Percentiles rank a stretch among this genome's conserved stretches.
phyloP scores from a whole-genome alignment of 2,888 invertebrate genomes.

The Gymnocheta viridis region DNA sequence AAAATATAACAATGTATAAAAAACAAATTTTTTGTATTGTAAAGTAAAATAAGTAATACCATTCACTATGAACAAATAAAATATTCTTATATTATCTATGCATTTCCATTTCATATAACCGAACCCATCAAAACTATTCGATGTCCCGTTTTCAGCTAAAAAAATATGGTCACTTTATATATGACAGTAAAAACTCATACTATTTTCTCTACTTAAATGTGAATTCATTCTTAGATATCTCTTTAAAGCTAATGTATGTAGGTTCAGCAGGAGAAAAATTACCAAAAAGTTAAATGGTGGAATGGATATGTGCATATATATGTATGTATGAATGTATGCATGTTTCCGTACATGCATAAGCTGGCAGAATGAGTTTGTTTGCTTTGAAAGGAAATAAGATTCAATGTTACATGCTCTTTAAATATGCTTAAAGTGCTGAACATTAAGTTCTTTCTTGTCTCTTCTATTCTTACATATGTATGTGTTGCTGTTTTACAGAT shows the following conservation, averaged over 20 bases:
- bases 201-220: not conserved
- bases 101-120: too few species aligned
- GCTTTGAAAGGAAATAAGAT: conserved; percentile 52
- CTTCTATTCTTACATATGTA: conserved; percentile 12
- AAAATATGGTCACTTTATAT: too few species aligned
- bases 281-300: conserved; percentile 54
- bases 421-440: conserved; percentile 57
- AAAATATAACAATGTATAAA: too few species aligned
- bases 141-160: too few species aligned
- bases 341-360: not conserved
- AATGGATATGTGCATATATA: conserved; percentile 26
- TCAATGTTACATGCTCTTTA: conserved; percentile 60
- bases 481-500: conserved; percentile 3
- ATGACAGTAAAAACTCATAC: not conserved
- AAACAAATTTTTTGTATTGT: too few species aligned
- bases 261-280: conserved; percentile 11
- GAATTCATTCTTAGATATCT: conserved; percentile 2
- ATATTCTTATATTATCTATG: too few species aligned
- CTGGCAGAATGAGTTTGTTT: conserved; percentile 1
- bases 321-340: not conserved
- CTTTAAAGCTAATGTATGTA: not conserved
- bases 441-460: conserved; percentile 37
- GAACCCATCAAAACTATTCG: too few species aligned
- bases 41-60: too few species aligned
- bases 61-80: too few species aligned